Conservation (phyloP, 2,113 vertebrate genomes). For the Daboia siamensis region DNA sequence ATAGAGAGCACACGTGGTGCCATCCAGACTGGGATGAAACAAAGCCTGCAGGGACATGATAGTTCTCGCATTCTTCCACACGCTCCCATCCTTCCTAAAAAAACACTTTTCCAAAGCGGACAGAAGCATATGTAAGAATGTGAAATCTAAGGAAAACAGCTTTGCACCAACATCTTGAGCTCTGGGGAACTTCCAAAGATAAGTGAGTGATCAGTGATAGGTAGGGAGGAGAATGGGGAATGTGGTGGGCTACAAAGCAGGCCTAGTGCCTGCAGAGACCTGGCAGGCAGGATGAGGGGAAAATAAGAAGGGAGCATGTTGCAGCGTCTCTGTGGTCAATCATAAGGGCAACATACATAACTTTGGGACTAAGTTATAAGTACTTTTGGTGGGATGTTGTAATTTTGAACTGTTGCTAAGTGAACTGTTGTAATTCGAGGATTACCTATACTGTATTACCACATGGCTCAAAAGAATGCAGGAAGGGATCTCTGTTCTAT, state of each 20-base stretch:
- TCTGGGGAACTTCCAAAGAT: neutral
- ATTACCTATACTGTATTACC: neutral
- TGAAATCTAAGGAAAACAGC: neutral
- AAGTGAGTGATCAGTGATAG: neutral
- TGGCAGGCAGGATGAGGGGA: neutral
- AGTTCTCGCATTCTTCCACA: neutral
- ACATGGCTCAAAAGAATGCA: neutral
- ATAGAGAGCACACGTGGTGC: neutral
- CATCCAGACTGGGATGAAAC: neutral
- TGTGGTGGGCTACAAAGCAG: neutral
- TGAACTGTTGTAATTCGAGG: neutral
- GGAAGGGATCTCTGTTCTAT: neutral
- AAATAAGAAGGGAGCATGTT: neutral
- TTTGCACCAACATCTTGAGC: neutral
- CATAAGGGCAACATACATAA: neutral
- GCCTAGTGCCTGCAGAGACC: neutral
- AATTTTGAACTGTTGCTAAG: neutral
- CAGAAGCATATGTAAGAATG: neutral
- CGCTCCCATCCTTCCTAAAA: neutral
- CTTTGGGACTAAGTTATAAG: neutral
- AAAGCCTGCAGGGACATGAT: neutral
- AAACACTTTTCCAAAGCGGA: neutral
- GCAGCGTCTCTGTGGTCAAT: neutral
- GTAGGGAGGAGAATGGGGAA: neutral
- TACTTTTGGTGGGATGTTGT: neutral